Conservation (phyloP, 2,797 vertebrate genomes). For the Vespertilio murinus region DNA sequence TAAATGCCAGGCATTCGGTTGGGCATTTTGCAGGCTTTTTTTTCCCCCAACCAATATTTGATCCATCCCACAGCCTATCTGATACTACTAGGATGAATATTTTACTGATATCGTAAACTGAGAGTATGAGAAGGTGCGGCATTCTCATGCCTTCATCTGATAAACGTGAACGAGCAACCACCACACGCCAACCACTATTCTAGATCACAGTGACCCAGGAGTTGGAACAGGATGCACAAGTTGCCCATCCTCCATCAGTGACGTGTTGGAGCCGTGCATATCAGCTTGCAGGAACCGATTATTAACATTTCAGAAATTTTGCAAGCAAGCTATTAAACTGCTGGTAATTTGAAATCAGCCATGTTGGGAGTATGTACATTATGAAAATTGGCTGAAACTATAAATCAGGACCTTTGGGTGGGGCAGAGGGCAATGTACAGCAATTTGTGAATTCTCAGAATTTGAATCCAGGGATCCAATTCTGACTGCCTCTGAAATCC, state of each 20-base stretch:
- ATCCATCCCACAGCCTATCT: not conserved
- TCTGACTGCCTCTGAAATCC: not conserved
- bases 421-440: not conserved
- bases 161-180: not conserved
- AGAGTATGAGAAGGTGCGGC: not conserved
- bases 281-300: not conserved
- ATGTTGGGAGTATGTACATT: not conserved
- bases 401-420: not conserved
- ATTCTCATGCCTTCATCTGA: not conserved
- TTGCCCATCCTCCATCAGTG: not conserved
- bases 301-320: conserved; percentile 31
- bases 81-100: not conserved
- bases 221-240: not conserved
- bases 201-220: not conserved
- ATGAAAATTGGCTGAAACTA: not conserved
- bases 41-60: not conserved
- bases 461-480: not conserved
- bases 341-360: not conserved
- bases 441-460: not conserved
- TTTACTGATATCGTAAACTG: not conserved
- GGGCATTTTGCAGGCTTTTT: not conserved
- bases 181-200: not conserved
- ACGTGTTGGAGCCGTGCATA: not conserved
- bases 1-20: not conserved
- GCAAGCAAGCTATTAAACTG: not conserved